Evolutionary conservation across 1,140 invertebrate genomes (phyloP).

Genomic region (Lucilia cuprina): DNA sequence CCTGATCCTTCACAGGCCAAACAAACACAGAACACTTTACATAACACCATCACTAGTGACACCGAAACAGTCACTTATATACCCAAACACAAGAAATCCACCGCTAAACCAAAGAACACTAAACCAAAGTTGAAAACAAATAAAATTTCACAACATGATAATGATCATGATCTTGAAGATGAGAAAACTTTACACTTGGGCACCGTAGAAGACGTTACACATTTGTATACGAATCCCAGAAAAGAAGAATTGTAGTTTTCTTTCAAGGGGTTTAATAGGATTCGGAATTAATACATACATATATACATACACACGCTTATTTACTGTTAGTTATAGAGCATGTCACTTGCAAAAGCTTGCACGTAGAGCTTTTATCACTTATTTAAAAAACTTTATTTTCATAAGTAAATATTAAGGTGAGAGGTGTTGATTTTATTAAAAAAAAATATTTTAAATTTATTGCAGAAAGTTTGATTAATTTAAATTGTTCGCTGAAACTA

Average conservation of each 20-base stretch:
- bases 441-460: no score
- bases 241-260: slow-evolving; percentile 51
- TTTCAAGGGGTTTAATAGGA: neutral
- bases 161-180: neutral
- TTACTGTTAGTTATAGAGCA: neutral
- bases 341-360: neutral
- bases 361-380: no score
- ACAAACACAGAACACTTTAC: slow-evolving; percentile 40
- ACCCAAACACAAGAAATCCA: slow-evolving; percentile 46
- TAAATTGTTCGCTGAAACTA: no score
- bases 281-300: neutral
- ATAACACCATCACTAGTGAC: slow-evolving; percentile 56
- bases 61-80: slow-evolving; percentile 60
- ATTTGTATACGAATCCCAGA: slow-evolving; percentile 40
- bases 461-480: no score
- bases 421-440: no score
- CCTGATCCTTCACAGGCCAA: slow-evolving; percentile 61
- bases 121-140: slow-evolving; percentile 4
- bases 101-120: neutral
- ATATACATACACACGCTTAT: no score
- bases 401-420: no score
- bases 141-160: neutral
- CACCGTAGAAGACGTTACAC: slow-evolving; percentile 55
- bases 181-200: slow-evolving; percentile 49
- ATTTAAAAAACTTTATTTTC: no score